Conservation (phyloP, 2,888 invertebrate species). For the Agonopterix subpropinquella region DNA sequence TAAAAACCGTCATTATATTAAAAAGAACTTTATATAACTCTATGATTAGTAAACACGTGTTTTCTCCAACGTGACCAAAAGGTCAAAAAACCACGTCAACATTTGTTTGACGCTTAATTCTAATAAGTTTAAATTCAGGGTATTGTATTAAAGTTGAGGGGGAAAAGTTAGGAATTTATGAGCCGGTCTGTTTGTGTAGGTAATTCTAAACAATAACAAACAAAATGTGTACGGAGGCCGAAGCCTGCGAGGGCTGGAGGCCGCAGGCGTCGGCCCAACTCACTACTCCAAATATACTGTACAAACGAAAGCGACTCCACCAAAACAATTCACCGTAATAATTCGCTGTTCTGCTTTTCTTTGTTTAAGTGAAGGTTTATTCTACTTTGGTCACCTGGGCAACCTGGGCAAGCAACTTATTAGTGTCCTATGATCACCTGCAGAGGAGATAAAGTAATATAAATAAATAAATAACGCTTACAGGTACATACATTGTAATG, state of each 20-base stretch:
- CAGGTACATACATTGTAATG: too few species aligned
- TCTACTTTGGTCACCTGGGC: too few species aligned
- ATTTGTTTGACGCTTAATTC: constrained; percentile 31
- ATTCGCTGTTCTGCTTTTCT: background rate
- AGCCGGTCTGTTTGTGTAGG: constrained; percentile 49
- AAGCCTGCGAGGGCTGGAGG: constrained; percentile 15
- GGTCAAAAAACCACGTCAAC: constrained; percentile 2
- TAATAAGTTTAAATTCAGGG: constrained; percentile 38
- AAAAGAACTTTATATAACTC: too few species aligned
- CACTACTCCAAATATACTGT: constrained; percentile 31
- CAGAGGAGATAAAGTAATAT: too few species aligned
- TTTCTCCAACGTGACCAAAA: too few species aligned
- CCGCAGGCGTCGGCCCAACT: constrained; percentile 24
- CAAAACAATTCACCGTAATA: constrained; percentile 16
- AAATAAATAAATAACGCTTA: too few species aligned
- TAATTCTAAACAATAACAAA: constrained; percentile 64
- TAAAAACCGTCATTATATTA: too few species aligned
- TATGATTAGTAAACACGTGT: too few species aligned
- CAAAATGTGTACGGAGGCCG: constrained; percentile 36
- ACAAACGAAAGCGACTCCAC: constrained; percentile 21
- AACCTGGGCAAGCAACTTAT: too few species aligned
- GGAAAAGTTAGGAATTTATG: constrained; percentile 54
- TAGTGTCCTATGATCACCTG: too few species aligned
- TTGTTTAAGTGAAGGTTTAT: background rate
- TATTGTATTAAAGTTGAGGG: constrained; percentile 42